Conservation (phyloP, 2,797 vertebrate species). For the Thamnophis elegans region DNA sequence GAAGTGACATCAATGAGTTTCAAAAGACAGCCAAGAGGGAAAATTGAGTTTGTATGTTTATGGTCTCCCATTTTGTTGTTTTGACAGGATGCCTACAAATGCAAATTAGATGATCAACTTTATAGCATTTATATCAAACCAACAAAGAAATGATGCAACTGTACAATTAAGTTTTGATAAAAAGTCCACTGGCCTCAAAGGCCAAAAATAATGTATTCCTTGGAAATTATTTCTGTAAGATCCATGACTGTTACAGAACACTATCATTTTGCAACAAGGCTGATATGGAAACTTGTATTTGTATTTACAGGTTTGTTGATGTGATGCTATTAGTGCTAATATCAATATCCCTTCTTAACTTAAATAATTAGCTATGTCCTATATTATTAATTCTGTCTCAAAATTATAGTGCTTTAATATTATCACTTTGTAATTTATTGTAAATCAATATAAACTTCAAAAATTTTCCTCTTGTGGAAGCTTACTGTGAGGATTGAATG, state of each 20-base stretch:
- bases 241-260: no score
- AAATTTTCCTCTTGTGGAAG: neutral
- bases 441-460: neutral
- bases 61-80: conserved; percentile 70
- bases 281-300: neutral
- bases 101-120: conserved; percentile 71
- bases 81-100: conserved; percentile 71
- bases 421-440: neutral
- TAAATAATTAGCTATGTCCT: neutral
- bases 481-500: neutral
- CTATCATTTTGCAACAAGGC: neutral
- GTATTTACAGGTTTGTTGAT: neutral
- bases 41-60: conserved; percentile 65
- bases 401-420: neutral
- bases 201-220: neutral
- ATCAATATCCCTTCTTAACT: neutral
- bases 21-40: conserved; percentile 73
- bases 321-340: neutral
- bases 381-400: neutral
- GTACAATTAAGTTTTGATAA: conserved; percentile 43
- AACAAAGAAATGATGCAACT: conserved; percentile 34
- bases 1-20: conserved; percentile 83
- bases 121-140: conserved; percentile 64
- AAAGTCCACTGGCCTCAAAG: neutral
- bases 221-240: neutral